Evolutionary conservation across 2,888 invertebrate species (phyloP).

Genomic region (Caenorhabditis imperialis): DNA sequence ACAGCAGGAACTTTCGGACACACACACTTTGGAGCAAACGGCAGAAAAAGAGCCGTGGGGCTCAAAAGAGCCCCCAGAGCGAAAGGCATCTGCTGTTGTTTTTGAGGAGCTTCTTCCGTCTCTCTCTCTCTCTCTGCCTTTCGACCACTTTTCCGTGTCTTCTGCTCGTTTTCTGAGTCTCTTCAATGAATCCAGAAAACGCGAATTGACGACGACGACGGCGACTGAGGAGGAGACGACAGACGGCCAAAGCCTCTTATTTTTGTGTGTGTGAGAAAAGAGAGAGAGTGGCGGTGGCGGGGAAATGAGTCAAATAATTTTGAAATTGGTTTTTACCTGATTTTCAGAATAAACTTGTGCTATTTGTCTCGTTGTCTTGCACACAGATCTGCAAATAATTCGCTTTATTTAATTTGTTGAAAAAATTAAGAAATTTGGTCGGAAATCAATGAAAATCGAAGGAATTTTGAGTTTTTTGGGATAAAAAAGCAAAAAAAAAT

Average conservation of each 20-base stretch:
- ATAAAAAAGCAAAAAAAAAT: no score
- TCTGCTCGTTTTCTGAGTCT: conserved; percentile 29
- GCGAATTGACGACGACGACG: no score
- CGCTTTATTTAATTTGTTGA: no score
- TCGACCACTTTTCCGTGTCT: conserved; percentile 5
- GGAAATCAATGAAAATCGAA: conserved; percentile 6
- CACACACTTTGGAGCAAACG: conserved; percentile 8
- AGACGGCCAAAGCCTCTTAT: conserved; percentile 28
- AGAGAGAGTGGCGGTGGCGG: not conserved
- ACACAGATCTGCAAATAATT: conserved; percentile 32
- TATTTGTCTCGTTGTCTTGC: conserved; percentile 33
- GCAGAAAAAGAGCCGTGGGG: conserved; percentile 14
- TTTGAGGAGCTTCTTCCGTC: conserved; percentile 38
- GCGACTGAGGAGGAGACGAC: conserved; percentile 4
- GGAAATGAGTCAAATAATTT: not conserved
- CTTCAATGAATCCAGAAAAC: not conserved
- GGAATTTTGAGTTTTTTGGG: no score
- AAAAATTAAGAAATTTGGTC: not conserved
- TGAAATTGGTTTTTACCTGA: conserved; percentile 10
- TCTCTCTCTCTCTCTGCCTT: conserved; percentile 32
- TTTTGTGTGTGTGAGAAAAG: conserved; percentile 13
- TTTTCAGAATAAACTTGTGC: conserved; percentile 17
- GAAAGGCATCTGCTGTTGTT: conserved; percentile 44
- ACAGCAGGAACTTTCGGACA: no score
- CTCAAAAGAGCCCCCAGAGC: no score